phyloP scores from a whole-genome alignment of 2,888 invertebrate genomes.

The Apamea crenata region DNA sequence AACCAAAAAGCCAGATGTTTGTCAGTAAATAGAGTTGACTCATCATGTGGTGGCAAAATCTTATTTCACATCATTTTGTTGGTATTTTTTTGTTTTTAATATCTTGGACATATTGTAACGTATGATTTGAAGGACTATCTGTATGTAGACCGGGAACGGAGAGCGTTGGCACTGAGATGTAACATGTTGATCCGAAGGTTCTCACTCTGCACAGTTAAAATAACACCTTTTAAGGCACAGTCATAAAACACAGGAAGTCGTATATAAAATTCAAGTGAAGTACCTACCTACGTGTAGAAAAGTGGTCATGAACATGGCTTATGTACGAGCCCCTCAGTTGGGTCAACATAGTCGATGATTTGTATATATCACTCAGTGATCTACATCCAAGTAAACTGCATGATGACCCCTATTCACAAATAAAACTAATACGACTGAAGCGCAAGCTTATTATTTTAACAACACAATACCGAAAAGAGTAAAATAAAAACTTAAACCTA shows the following conservation, averaged over 20 bases:
- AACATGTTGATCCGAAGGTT: background rate
- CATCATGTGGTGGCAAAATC: slow-evolving; percentile 4
- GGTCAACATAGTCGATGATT: slow-evolving; percentile 3
- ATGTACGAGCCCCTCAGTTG: background rate
- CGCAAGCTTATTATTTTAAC: background rate
- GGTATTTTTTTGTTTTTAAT: background rate
- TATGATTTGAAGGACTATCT: background rate
- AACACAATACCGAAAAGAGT: background rate
- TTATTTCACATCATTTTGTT: background rate
- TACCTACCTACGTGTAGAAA: background rate
- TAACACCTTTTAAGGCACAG: background rate
- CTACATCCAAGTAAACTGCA: background rate
- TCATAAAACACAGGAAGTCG: background rate
- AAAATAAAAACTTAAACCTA: background rate
- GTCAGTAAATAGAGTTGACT: slow-evolving; percentile 19
- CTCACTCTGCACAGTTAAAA: background rate
- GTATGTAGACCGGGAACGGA: background rate
- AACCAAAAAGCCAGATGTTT: slow-evolving; percentile 29
- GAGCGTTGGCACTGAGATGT: background rate
- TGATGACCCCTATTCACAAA: background rate
- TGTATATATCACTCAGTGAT: background rate
- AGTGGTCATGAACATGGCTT: background rate
- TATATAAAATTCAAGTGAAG: background rate
- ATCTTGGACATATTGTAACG: background rate
- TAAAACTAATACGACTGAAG: background rate